Conservation (phyloP, 2,113 vertebrate species). For the Butorides virescens region DNA sequence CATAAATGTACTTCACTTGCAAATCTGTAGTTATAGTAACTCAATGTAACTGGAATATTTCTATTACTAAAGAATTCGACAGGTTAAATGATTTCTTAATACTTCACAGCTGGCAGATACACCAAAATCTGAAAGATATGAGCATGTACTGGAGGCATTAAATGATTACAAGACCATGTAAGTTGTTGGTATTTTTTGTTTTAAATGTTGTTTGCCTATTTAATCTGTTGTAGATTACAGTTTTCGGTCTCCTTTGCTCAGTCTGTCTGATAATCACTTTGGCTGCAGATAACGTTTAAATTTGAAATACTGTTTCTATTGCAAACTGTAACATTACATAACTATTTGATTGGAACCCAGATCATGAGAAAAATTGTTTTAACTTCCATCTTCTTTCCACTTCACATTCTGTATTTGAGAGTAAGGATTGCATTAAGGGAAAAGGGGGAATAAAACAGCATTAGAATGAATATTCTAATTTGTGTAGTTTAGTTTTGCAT, state of each 20-base stretch:
- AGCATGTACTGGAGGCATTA: conserved; percentile 89
- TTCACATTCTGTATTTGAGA: neutral
- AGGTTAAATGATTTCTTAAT: conserved; percentile 72
- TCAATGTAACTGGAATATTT: neutral
- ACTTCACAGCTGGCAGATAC: conserved; percentile 87
- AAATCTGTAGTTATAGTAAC: neutral
- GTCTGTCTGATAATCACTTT: neutral
- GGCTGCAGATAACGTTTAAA: neutral
- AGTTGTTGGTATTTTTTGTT: conserved; percentile 64
- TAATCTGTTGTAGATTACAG: neutral
- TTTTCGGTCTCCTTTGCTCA: neutral
- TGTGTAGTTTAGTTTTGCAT: neutral
- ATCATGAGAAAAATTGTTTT: neutral
- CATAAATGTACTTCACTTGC: neutral
- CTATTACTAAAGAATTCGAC: conserved; percentile 15
- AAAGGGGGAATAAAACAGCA: neutral
- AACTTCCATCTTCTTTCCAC: neutral
- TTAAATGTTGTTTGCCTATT: neutral
- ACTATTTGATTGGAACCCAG: neutral
- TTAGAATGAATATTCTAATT: neutral
- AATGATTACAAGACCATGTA: conserved; percentile 95
- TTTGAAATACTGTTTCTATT: neutral
- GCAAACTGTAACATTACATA: neutral
- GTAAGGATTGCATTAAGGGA: neutral
- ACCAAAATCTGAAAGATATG: conserved; percentile 88